phyloP scores from a whole-genome alignment of 2,113 vertebrate species.

The Sus scrofa region T2T-Sscrofa CM000812.6:135256501-135257000 shows the following conservation, averaged over 20 bases:
- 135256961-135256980: not conserved
- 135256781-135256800: not conserved
- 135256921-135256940: not conserved
- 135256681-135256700: too few relatives aligned
- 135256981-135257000: not conserved
- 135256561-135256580: too few relatives aligned
- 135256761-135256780: not conserved
- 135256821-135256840: not conserved
- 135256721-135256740: not conserved
- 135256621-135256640: too few relatives aligned
- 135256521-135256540: too few relatives aligned
- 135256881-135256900: not conserved
- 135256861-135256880: not conserved
- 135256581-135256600: too few relatives aligned
- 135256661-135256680: too few relatives aligned
- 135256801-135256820: not conserved
- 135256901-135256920: not conserved
- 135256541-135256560: too few relatives aligned
- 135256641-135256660: too few relatives aligned
- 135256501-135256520: too few relatives aligned
- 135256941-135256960: not conserved
- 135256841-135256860: not conserved
- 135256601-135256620: too few relatives aligned
- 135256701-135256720: not conserved
- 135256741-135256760: not conserved